Percentiles rank a stretch among this genome's conserved stretches.
Evolutionary conservation across 2,888 invertebrate species (phyloP).

Genomic region (Amiota minor): DNA sequence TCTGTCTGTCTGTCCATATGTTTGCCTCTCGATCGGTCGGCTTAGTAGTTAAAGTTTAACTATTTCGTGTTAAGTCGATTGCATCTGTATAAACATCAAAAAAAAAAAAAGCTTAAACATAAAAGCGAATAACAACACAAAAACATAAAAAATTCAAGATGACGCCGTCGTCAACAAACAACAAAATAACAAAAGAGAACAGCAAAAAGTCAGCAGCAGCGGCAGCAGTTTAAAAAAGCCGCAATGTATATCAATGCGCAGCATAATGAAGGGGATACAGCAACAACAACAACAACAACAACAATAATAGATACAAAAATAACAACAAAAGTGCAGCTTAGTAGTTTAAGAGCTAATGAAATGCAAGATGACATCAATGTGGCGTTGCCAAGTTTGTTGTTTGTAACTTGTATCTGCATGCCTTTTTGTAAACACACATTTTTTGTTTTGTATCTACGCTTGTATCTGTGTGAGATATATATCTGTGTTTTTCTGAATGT

Average conservation of each 20-base stretch:
- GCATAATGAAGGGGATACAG: not conserved
- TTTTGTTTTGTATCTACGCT: not conserved
- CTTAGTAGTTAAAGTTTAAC: slow-evolving; percentile 8
- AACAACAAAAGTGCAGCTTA: not conserved
- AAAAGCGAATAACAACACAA: slow-evolving; percentile 12
- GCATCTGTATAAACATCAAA: slow-evolving; percentile 6
- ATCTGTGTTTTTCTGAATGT: too few species aligned
- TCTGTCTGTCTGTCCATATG: not conserved
- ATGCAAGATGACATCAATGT: slow-evolving; percentile 26
- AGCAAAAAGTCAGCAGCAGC: slow-evolving; percentile 7
- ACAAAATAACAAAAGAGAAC: slow-evolving; percentile 5
- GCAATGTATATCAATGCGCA: not conserved
- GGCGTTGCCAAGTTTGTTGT: not conserved
- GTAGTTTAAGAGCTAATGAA: not conserved
- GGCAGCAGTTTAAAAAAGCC: slow-evolving; percentile 1
- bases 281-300: not conserved
- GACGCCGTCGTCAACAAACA: not conserved
- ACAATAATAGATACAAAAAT: not conserved
- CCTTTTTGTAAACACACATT: not conserved
- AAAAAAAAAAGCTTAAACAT: not conserved
- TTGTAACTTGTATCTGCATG: not conserved
- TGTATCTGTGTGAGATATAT: slow-evolving; percentile 10
- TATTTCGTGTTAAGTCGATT: slow-evolving; percentile 18
- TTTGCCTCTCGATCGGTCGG: not conserved
- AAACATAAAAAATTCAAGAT: not conserved